Evolutionary conservation across 2,888 invertebrate species (phyloP).

Genomic region (Drosophila phalerata): DNA sequence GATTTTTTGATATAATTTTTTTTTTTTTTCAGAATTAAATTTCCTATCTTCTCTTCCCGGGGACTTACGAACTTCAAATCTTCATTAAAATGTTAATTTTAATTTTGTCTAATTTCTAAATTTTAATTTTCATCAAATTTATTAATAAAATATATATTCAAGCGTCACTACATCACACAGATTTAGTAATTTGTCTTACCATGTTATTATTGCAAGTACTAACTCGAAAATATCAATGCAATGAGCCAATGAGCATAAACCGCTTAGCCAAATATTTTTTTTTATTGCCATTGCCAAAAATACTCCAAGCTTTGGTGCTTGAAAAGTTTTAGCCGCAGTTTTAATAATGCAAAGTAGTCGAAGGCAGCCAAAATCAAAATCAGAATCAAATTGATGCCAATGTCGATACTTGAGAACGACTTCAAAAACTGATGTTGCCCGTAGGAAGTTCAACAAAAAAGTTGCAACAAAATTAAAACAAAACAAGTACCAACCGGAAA

Average conservation of each 20-base stretch:
- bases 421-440: slow-evolving; percentile 61
- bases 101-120: too few species aligned
- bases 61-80: too few species aligned
- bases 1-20: too few species aligned
- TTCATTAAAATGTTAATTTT: too few species aligned
- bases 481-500: slow-evolving; percentile 36
- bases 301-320: slow-evolving; percentile 43
- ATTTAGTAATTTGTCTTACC: slow-evolving; percentile 27
- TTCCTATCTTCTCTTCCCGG: too few species aligned
- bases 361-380: slow-evolving; percentile 47
- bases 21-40: too few species aligned
- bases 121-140: too few species aligned
- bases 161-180: too few species aligned
- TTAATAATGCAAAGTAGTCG: slow-evolving; percentile 70
- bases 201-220: slow-evolving; percentile 42
- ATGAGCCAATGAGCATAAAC: slow-evolving; percentile 68
- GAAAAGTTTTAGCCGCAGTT: slow-evolving; percentile 71
- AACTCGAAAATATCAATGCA: slow-evolving; percentile 69
- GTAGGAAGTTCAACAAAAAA: slow-evolving; percentile 52
- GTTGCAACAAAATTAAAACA: slow-evolving; percentile 51
- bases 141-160: too few species aligned
- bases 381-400: slow-evolving; percentile 63
- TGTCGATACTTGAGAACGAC: slow-evolving; percentile 64
- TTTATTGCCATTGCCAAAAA: slow-evolving; percentile 43
- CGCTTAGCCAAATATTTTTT: slow-evolving; percentile 45